Conservation (phyloP, 2,888 invertebrate species). For the Meganola albula region DNA sequence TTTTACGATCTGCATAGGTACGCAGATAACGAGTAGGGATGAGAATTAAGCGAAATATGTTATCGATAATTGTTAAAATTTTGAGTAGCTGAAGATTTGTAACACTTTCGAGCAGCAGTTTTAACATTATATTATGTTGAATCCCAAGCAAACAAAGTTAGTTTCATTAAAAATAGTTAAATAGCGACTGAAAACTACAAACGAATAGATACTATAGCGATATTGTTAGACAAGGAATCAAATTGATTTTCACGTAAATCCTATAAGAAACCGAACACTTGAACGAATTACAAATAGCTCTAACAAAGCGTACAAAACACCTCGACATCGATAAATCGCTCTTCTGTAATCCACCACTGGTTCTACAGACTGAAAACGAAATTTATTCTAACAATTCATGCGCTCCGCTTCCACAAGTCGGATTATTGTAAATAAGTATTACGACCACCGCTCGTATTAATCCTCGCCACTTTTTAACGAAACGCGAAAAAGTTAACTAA, state of each 20-base stretch:
- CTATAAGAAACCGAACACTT: conserved; percentile 12
- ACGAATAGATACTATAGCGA: too few relatives aligned
- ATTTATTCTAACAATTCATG: conserved; percentile 69
- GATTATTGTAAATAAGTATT: conserved; percentile 77
- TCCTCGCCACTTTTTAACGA: conserved; percentile 64
- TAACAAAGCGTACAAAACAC: conserved; percentile 12
- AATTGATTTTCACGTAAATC: conserved; percentile 1
- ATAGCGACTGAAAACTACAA: too few relatives aligned
- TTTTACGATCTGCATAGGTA: conserved; percentile 64
- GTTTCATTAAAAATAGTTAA: too few relatives aligned
- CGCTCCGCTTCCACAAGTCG: conserved; percentile 57
- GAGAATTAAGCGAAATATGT: too few relatives aligned
- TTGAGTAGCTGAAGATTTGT: too few relatives aligned
- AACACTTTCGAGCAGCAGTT: too few relatives aligned
- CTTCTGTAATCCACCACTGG: conserved; percentile 35
- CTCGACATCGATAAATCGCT: conserved; percentile 24
- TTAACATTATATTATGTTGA: too few relatives aligned
- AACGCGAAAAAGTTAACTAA: conserved; percentile 68
- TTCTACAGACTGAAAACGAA: conserved; percentile 52
- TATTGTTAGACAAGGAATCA: too few relatives aligned
- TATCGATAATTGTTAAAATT: too few relatives aligned
- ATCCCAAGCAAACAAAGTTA: too few relatives aligned
- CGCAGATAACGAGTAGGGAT: conserved; percentile 41
- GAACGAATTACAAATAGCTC: conserved; percentile 9
- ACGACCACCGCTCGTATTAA: conserved; percentile 66